These are phyloP conservation scores for Caenorhabditis angaria DNA, from an alignment of 2,888 invertebrate genomes.

Conservation along the genomic window DNA sequence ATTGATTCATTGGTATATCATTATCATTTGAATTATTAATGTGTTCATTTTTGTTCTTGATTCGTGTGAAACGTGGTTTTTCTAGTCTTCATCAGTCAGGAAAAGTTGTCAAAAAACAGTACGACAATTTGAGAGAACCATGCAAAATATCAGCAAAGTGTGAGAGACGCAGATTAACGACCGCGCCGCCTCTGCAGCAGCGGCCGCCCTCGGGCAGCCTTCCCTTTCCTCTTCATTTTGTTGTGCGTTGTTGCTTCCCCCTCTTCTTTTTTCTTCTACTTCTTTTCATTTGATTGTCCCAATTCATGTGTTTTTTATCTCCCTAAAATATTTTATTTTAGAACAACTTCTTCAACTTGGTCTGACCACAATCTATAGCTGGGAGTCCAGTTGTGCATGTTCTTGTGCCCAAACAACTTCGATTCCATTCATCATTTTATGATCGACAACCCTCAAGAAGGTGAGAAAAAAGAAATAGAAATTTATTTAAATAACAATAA, in stretches of 20 bases:
- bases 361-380: slow-evolving; percentile 37
- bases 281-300: slow-evolving; percentile 9
- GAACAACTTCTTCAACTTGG: slow-evolving; percentile 42
- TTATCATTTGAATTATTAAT: neutral
- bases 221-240: neutral
- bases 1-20: neutral
- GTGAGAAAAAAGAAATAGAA: slow-evolving; percentile 30
- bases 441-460: slow-evolving; percentile 71
- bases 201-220: slow-evolving; percentile 32
- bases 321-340: slow-evolving; percentile 33
- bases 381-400: slow-evolving; percentile 58
- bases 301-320: slow-evolving; percentile 25
- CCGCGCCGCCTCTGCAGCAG: neutral
- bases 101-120: neutral
- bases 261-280: neutral
- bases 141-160: neutral
- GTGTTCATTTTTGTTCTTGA: neutral
- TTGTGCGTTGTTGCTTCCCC: neutral
- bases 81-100: neutral
- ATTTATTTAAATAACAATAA: neutral
- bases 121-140: neutral
- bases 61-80: neutral
- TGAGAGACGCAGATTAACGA: neutral
- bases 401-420: slow-evolving; percentile 58
- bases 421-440: slow-evolving; percentile 63